phyloP scores from a whole-genome alignment of 2,888 invertebrate genomes.

The Cephus pulcher region DNA sequence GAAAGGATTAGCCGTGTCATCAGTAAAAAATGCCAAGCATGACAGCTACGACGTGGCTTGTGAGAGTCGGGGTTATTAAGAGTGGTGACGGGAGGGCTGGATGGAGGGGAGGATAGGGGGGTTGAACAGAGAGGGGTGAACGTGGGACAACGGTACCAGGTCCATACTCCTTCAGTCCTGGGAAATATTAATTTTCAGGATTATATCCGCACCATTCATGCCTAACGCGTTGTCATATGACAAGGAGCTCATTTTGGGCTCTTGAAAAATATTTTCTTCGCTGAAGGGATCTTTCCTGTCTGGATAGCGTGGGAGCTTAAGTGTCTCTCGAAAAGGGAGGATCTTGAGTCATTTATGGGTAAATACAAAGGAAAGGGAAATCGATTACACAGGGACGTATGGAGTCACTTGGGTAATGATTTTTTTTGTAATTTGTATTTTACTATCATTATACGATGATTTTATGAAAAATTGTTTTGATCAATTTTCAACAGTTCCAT shows the following conservation, averaged over 20 bases:
- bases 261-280: neutral
- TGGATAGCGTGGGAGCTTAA: no score
- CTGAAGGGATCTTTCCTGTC: neutral
- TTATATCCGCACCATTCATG: neutral
- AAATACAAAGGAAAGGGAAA: no score
- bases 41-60: neutral
- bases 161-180: neutral
- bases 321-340: no score
- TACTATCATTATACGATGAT: no score
- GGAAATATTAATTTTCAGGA: neutral
- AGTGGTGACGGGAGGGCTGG: neutral
- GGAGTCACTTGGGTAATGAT: no score
- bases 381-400: no score
- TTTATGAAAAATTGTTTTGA: no score
- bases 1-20: neutral
- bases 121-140: neutral
- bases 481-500: no score
- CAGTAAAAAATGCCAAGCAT: neutral
- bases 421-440: no score
- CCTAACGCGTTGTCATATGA: neutral
- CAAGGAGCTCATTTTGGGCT: neutral
- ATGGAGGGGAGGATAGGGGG: neutral
- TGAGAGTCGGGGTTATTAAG: neutral
- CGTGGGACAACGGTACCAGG: no score
- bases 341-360: no score